Evolutionary conservation across 2,888 invertebrate genomes (phyloP), one percentile per base, ranked within the genome.

Genomic region (Drosophila anceps): DNA sequence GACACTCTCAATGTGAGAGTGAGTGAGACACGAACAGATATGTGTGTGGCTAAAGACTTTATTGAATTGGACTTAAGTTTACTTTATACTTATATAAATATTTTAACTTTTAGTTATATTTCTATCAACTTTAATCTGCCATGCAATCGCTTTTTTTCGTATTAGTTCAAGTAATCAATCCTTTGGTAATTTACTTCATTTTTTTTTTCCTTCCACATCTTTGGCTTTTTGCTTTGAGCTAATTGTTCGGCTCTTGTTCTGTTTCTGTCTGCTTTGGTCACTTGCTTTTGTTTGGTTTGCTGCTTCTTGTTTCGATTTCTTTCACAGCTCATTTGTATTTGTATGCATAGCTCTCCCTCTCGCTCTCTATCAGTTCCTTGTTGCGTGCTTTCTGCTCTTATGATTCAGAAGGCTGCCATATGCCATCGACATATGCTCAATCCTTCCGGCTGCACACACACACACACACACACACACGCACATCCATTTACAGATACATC

Each of bases 371-470:
- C 20, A 13, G 35, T 37, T 7, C 37, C n/a, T 55, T 55, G 27
- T 43, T 18, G 55, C 4, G 27, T 12, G n/a, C 31, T 44, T 37
- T 50, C 43, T 53, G 53, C 13, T 51, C 39, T 63, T 48, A 41
- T 59, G 55, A 59, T 58, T 57, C 48, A 41, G 29, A 18, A 44
- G 43, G 18, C 66, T 27, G 46, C 62, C 75, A 73, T 77, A 73
- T 77, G 76, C 63, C 57, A 60, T 57, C 4, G 60, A 62, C 69
- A 76, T 76, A 73, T 76, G 76, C 48, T 62, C 18, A 51, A 60
- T 66, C 51, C 76, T 77, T 69, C 76, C 69, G 77, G 57, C 35
- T 51, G 67, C 61, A 65, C 53, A 68, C 68, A 61, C 46, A 54
- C 46, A 58, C 39, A 43, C 69, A 51, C 27, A n/a, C 24, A 62